These are phyloP conservation scores for Malacosoma neustria DNA, from an alignment of 2,888 invertebrate species.

Conservation along the genomic window DNA sequence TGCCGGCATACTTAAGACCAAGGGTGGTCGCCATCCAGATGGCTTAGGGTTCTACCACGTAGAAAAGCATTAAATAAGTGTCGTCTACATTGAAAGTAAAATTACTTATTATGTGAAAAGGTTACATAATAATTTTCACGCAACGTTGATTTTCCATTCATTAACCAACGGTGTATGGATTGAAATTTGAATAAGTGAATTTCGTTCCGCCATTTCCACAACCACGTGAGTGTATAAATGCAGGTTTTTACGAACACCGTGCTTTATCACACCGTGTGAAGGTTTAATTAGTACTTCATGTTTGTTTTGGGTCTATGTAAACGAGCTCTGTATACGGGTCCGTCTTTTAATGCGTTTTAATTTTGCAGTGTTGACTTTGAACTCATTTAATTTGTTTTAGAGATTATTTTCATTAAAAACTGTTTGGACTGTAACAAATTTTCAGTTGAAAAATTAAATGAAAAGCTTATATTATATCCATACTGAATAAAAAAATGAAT, in stretches of 20 bases:
- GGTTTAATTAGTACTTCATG: slow-evolving; percentile 43
- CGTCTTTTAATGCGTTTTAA: slow-evolving; percentile 28
- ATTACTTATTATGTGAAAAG: too few species aligned
- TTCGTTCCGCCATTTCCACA: not conserved
- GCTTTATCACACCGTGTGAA: slow-evolving; percentile 34
- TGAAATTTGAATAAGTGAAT: slow-evolving; percentile 6
- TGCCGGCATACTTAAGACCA: too few species aligned
- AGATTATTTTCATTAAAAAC: not conserved
- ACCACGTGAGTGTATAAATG: slow-evolving; percentile 1
- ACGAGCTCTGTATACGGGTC: slow-evolving; percentile 20
- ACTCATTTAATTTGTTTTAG: slow-evolving; percentile 10
- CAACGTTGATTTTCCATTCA: not conserved
- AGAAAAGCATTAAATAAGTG: too few species aligned
- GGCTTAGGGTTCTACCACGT: too few species aligned
- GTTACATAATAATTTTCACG: too few species aligned
- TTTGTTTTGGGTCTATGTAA: slow-evolving; percentile 33
- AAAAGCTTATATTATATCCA: too few species aligned
- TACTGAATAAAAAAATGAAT: too few species aligned
- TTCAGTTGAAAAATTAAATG: not conserved
- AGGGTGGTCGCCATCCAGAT: too few species aligned
- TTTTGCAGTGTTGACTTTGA: slow-evolving; percentile 21
- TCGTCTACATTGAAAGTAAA: too few species aligned
- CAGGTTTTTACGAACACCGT: slow-evolving; percentile 28
- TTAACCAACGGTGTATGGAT: not conserved
- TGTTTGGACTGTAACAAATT: not conserved